Evolutionary conservation across 2,113 vertebrate genomes (phyloP).

Genomic region (Anolis carolinensis): DNA sequence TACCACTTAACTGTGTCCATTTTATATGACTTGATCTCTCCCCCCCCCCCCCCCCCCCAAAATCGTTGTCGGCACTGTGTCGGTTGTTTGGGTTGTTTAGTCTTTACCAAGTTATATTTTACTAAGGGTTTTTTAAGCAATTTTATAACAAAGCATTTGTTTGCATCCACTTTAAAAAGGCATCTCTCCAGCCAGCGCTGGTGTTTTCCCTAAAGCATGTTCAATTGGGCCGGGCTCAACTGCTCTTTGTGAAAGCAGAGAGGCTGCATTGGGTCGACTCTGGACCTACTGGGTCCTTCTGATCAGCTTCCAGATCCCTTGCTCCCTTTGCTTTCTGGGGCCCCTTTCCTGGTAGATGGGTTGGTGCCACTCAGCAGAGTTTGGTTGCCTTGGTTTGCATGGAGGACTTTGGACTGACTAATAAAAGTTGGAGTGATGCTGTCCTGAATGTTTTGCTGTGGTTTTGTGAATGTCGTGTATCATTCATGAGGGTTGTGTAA

Average conservation of each 20-base stretch:
- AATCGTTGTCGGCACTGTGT: too few relatives aligned
- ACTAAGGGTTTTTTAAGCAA: background rate
- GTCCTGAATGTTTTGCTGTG: constrained; percentile 48
- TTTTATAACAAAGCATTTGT: background rate
- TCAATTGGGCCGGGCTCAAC: too few relatives aligned
- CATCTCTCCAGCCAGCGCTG: background rate
- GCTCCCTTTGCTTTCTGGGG: background rate
- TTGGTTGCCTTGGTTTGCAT: constrained; percentile 56
- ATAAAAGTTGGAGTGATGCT: background rate
- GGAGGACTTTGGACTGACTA: constrained; percentile 50
- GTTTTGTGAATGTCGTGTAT: constrained; percentile 42
- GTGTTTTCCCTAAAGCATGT: background rate
- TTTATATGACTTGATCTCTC: too few relatives aligned
- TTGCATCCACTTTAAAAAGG: background rate
- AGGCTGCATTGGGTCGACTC: background rate
- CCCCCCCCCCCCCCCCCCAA: too few relatives aligned
- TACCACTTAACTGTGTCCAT: background rate
- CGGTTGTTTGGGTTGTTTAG: too few relatives aligned
- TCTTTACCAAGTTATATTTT: background rate
- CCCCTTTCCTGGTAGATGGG: background rate
- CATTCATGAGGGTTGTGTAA: constrained; percentile 64
- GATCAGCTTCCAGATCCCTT: background rate
- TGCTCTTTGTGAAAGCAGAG: background rate
- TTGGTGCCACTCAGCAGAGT: background rate
- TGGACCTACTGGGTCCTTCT: background rate